phyloP scores from a whole-genome alignment of 2,888 invertebrate genomes.

The Buathra laborator region DNA sequence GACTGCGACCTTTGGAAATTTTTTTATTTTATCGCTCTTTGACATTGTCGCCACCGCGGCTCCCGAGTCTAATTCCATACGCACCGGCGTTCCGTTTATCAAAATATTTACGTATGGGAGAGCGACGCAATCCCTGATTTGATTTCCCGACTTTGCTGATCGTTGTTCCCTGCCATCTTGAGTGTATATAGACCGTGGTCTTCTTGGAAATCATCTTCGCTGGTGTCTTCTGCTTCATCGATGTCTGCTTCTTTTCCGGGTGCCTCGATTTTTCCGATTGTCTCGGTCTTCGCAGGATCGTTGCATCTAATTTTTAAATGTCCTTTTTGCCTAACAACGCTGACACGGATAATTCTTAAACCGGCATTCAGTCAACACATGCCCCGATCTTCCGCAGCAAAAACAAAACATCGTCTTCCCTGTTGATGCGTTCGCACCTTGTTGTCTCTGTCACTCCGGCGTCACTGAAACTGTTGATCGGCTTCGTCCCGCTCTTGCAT shows the following conservation, averaged over 20 bases:
- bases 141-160: too few relatives aligned
- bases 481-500: constrained; percentile 14
- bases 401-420: constrained; percentile 27
- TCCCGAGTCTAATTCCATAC: constrained; percentile 37
- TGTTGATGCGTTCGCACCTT: constrained; percentile 19
- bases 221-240: too few relatives aligned
- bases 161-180: too few relatives aligned
- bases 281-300: constrained; percentile 22
- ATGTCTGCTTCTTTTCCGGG: too few relatives aligned
- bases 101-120: constrained; percentile 18
- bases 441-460: constrained; percentile 21
- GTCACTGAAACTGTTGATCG: constrained; percentile 7
- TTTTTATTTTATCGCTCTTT: constrained; percentile 15
- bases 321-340: constrained; percentile 32
- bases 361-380: constrained; percentile 19
- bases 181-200: too few relatives aligned
- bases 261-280: constrained; percentile 36
- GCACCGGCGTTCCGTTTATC: constrained; percentile 27
- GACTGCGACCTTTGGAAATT: constrained; percentile 18
- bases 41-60: constrained; percentile 32
- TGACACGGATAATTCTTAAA: constrained; percentile 37
- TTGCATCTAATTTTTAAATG: constrained; percentile 32
- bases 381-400: constrained; percentile 46
- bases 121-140: constrained; percentile 34
- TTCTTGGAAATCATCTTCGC: too few relatives aligned